Evolutionary conservation across 2,888 invertebrate species (phyloP).

Genomic region (Cheilosia urbana): DNA sequence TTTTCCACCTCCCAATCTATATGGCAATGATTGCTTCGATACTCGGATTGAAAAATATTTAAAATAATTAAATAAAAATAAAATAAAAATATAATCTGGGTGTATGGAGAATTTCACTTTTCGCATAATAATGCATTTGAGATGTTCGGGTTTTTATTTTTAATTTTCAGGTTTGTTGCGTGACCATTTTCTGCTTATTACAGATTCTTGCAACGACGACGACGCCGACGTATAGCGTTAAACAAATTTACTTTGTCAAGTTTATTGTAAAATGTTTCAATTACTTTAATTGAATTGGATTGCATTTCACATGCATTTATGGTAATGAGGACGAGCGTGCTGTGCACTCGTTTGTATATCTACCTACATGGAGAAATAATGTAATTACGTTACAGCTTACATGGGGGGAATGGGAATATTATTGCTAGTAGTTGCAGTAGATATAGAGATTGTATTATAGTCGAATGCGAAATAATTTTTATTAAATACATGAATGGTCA

Average conservation of each 20-base stretch:
- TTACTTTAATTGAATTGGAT: constrained; percentile 73
- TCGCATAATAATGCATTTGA: constrained; percentile 1
- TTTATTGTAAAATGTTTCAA: constrained; percentile 73
- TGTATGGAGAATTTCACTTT: not conserved
- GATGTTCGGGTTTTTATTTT: constrained; percentile 21
- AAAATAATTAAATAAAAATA: constrained; percentile 24
- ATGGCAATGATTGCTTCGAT: constrained; percentile 37
- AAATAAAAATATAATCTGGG: constrained; percentile 47
- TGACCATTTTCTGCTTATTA: constrained; percentile 36
- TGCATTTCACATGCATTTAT: constrained; percentile 70
- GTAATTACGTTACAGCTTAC: constrained; percentile 13
- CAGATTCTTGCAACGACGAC: constrained; percentile 3
- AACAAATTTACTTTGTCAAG: constrained; percentile 69
- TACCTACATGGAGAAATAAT: not conserved
- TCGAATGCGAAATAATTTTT: no score
- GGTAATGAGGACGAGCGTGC: constrained; percentile 61
- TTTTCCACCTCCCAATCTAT: constrained; percentile 2
- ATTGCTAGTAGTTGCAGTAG: no score
- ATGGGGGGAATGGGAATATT: no score
- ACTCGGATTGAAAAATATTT: constrained; percentile 23
- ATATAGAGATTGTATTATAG: no score
- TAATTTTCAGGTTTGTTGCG: not conserved
- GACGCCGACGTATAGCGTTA: constrained; percentile 3
- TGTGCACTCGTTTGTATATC: constrained; percentile 1
- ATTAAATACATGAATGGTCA: no score